Evolutionary conservation across 2,797 vertebrate species (phyloP).

Genomic region (Centropyge bicolor): DNA sequence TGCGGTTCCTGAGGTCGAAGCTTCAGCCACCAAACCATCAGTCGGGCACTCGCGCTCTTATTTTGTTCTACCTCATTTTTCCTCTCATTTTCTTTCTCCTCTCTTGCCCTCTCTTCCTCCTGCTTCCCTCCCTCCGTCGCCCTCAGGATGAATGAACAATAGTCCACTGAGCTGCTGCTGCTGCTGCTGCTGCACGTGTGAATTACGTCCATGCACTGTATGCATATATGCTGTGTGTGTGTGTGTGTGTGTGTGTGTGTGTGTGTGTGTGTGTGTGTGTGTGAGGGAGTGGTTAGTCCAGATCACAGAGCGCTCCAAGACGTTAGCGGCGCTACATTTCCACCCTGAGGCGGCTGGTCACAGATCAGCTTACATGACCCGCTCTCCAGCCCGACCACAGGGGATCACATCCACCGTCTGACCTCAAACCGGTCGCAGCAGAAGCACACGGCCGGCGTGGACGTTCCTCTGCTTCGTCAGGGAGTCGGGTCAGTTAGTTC

Average conservation of each 20-base stretch:
- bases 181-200: conserved; percentile 36
- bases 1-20: conserved; percentile 68
- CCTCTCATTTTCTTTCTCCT: conserved; percentile 55
- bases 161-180: conserved; percentile 57
- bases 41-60: conserved; percentile 52
- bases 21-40: conserved; percentile 65
- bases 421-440: conserved; percentile 52
- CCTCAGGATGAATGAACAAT: conserved; percentile 77
- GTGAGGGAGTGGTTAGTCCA: conserved; percentile 53
- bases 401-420: conserved; percentile 58
- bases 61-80: conserved; percentile 70
- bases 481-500: background rate
- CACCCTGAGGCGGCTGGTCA: conserved; percentile 50
- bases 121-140: conserved; percentile 42
- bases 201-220: conserved; percentile 20
- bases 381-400: conserved; percentile 52
- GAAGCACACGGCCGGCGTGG: conserved; percentile 15
- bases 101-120: conserved; percentile 31
- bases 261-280: conserved; percentile 16
- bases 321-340: conserved; percentile 66
- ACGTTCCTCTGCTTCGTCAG: background rate
- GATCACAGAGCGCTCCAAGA: conserved; percentile 60
- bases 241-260: background rate
- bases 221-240: background rate
- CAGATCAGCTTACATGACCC: conserved; percentile 71